phyloP scores from a whole-genome alignment of 2,888 invertebrate genomes.

The Folsomia candida region DNA sequence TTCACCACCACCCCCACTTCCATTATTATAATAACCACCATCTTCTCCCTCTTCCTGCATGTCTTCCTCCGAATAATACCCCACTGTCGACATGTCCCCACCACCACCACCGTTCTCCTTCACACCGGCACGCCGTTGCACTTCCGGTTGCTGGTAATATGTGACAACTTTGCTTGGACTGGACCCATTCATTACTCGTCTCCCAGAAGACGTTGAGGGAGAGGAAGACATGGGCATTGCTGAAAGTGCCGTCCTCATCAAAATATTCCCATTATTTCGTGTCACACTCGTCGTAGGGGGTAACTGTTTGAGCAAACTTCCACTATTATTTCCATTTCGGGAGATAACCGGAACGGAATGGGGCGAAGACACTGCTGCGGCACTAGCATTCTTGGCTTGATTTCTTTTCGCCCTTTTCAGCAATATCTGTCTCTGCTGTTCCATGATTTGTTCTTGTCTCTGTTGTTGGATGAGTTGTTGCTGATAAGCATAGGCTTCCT shows the following conservation, averaged over 20 bases:
- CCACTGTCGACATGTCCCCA: background rate
- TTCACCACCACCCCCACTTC: background rate
- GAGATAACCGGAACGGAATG: background rate
- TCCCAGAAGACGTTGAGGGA: background rate
- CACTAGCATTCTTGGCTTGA: background rate
- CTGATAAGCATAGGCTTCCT: background rate
- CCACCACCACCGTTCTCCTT: background rate
- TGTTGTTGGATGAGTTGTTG: background rate
- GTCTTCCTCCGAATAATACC: background rate
- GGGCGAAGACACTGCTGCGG: too few relatives aligned
- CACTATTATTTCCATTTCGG: background rate
- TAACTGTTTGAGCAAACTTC: background rate
- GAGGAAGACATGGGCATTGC: too few relatives aligned
- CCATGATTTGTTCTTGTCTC: background rate
- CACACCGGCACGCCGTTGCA: too few relatives aligned
- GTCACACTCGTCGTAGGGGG: background rate
- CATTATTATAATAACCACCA: background rate
- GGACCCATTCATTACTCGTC: background rate
- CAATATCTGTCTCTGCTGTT: background rate
- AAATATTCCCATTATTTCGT: background rate
- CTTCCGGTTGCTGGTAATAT: background rate
- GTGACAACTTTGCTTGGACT: background rate
- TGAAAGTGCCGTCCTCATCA: too few relatives aligned
- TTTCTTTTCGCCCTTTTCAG: background rate
- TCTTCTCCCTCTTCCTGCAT: background rate